Conservation (phyloP, 2,113 vertebrate genomes). For the Meriones unguiculatus region DNA sequence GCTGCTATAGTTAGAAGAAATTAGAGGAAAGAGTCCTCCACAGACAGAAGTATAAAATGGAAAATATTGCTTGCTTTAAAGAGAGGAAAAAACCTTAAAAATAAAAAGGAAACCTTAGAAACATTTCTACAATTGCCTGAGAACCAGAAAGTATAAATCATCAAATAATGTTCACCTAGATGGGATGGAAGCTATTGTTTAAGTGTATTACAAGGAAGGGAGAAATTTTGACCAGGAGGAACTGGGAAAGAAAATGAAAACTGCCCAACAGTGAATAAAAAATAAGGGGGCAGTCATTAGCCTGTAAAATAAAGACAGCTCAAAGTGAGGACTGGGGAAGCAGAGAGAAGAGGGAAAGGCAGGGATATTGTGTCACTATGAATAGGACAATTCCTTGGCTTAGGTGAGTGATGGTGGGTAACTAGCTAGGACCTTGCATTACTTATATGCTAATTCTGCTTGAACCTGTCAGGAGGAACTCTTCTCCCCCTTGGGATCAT, state of each 20-base stretch:
- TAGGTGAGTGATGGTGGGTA: slow-evolving; percentile 68
- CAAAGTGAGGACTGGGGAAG: slow-evolving; percentile 11
- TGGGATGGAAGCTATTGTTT: background rate
- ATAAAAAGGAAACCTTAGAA: background rate
- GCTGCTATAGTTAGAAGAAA: background rate
- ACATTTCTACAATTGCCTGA: background rate
- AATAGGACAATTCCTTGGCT: slow-evolving; percentile 16
- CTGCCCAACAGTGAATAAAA: slow-evolving; percentile 4
- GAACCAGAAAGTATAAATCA: slow-evolving; percentile 19
- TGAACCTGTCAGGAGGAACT: slow-evolving; percentile 81
- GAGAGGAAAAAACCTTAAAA: background rate
- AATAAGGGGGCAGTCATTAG: background rate
- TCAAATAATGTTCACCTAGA: background rate
- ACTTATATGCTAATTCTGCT: slow-evolving; percentile 84
- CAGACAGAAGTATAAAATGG: background rate
- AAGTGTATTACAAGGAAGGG: background rate
- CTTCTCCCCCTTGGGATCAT: slow-evolving; percentile 79
- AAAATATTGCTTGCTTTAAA: background rate
- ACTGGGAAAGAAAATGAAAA: slow-evolving; percentile 9
- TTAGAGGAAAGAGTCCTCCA: background rate
- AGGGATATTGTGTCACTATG: background rate
- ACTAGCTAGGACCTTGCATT: slow-evolving; percentile 79
- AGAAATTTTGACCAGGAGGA: background rate
- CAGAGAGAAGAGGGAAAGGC: background rate
- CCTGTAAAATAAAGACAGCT: background rate